Base-by-base conservation (phyloP, 2,888 invertebrate species). In the Synergus itoensis region DNA sequence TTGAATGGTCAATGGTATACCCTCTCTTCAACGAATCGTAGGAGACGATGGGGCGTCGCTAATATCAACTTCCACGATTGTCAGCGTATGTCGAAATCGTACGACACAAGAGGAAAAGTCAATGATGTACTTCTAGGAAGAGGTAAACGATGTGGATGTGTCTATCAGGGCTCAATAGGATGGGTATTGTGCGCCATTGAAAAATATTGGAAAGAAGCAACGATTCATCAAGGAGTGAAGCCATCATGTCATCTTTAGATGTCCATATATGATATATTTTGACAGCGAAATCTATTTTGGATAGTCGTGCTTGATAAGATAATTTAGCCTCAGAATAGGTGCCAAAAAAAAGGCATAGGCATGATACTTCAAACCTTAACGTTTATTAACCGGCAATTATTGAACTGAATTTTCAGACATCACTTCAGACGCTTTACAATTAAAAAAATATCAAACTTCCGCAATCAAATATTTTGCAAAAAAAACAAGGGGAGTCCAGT, bases 11-110 rank as follows among this genome's bases (percentile, higher is more conserved):
- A 83, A 78, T 82, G 69, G 36, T 60, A 63, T 0, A 2, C 40
- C 48, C 53, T 36, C 53, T 73, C 53, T 53, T 53, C n/a, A 73
- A 40, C n/a, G 18, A 16, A 45, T 14, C 48, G 16, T 14, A 69
- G 45, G 69, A 69, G 48, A 69, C 53, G 60, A 53, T 76, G 77
- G 48, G 67, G 18, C 81, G 76, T 80, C 80, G 76, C 60, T 78
- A 77, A 79, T 81, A 84, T 83, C 84, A 73, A 82, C 84, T 84
- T 83, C 84, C 84, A 84, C 84, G 84, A 84, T 83, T 73, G 73
- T 73, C 73, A 73, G 11, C 53, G 16, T 73, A 53, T 73, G 21
- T 48, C 48, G 4, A 28, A 73, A 73, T 45, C 18, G 28, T 7
- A 67, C 14, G 48, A 28, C 14, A 60, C 12, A n/a, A 53, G 53